These are phyloP conservation scores for Lithobates sylvaticus DNA, from an alignment of 2,797 vertebrate species.

Conservation along the genomic window DNA sequence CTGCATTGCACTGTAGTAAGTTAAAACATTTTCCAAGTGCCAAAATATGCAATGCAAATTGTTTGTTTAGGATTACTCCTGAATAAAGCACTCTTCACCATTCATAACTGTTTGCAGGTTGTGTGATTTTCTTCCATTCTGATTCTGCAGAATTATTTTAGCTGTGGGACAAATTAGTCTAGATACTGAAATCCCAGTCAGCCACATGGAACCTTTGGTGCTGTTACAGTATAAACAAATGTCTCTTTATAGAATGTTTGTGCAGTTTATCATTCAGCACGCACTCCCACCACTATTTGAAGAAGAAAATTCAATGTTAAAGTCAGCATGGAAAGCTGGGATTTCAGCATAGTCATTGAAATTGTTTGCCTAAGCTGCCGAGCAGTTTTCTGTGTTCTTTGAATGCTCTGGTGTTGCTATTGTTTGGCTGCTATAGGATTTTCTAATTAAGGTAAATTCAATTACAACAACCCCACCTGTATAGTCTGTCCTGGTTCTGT, in stretches of 20 bases:
- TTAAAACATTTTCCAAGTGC: too few species aligned
- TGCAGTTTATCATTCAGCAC: constrained; percentile 29
- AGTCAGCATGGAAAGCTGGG: constrained; percentile 52
- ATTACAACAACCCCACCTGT: constrained; percentile 37
- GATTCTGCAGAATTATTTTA: neutral
- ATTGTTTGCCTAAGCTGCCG: constrained; percentile 39
- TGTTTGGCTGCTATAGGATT: constrained; percentile 42
- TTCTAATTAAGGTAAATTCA: constrained; percentile 49
- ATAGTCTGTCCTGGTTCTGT: constrained; percentile 32
- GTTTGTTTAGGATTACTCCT: neutral
- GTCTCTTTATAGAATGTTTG: constrained; percentile 15
- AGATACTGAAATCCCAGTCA: neutral
- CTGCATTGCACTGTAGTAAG: too few species aligned
- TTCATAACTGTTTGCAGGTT: constrained; percentile 6
- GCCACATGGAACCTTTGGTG: neutral
- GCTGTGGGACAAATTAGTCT: constrained; percentile 28
- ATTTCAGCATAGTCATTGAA: constrained; percentile 32
- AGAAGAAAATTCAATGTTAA: constrained; percentile 40
- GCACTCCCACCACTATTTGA: constrained; percentile 34
- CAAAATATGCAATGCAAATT: neutral
- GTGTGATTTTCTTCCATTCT: constrained; percentile 1
- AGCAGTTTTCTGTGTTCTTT: constrained; percentile 37
- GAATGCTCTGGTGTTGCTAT: constrained; percentile 24
- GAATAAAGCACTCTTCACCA: neutral
- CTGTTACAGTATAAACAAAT: constrained; percentile 27